Conservation (phyloP, 2,888 invertebrate species). For the Theristus sp. region DNA sequence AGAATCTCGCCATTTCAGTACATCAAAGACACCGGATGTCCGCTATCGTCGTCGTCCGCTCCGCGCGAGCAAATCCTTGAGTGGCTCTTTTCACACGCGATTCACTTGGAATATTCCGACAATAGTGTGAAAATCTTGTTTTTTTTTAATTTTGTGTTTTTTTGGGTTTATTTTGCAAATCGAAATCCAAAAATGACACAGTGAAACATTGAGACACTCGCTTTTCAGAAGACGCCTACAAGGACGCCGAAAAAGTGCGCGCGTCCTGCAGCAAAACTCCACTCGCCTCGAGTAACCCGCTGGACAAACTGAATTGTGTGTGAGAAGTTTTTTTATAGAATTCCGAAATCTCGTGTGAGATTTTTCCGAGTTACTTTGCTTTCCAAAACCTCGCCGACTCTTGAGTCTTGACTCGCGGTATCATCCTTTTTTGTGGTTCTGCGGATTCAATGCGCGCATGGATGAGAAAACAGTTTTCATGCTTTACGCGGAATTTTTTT, state of each 20-base stretch:
- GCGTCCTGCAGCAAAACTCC: too few relatives aligned
- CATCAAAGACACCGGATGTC: slow-evolving; percentile 4
- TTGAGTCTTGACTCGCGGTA: too few relatives aligned
- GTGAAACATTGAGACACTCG: neutral
- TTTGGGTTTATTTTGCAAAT: neutral
- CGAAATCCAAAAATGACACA: too few relatives aligned
- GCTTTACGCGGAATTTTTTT: too few relatives aligned
- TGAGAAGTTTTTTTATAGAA: slow-evolving; percentile 14
- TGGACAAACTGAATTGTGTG: slow-evolving; percentile 70
- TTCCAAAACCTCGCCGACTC: too few relatives aligned
- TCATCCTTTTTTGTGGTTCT: too few relatives aligned
- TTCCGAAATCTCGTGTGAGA: neutral
- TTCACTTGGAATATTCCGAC: slow-evolving; percentile 51
- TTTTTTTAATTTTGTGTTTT: too few relatives aligned
- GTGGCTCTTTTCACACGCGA: slow-evolving; percentile 31
- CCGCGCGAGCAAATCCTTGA: slow-evolving; percentile 20
- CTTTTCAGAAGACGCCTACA: slow-evolving; percentile 32
- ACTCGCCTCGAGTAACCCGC: slow-evolving; percentile 46
- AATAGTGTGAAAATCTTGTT: slow-evolving; percentile 41
- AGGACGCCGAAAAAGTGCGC: slow-evolving; percentile 15
- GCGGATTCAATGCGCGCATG: too few relatives aligned
- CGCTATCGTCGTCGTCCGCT: slow-evolving; percentile 1
- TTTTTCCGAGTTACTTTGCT: neutral
- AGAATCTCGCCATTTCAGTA: slow-evolving; percentile 2
- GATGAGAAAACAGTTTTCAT: too few relatives aligned